Percentiles rank a stretch among this genome's conserved stretches.
Conservation (phyloP, 2,888 invertebrate genomes). For the Carabus problematicus region DNA sequence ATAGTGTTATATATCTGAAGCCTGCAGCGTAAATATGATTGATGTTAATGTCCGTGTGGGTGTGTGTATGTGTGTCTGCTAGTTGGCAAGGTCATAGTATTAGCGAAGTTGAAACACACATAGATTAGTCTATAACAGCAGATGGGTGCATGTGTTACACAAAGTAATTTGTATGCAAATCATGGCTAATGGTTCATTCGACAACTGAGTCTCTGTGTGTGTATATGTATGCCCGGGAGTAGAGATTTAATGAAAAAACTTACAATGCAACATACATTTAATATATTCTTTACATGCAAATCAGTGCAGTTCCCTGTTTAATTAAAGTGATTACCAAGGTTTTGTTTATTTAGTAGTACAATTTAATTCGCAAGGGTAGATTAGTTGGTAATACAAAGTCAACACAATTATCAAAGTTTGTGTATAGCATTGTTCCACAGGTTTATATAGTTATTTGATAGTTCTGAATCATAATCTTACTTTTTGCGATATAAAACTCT, state of each 20-base stretch:
- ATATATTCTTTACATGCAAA: constrained; percentile 21
- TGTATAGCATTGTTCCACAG: too few species aligned
- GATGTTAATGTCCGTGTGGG: neutral
- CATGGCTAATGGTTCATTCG: constrained; percentile 27
- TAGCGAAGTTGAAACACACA: constrained; percentile 20
- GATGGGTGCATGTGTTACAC: neutral
- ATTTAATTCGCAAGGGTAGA: too few species aligned
- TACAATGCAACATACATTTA: constrained; percentile 21
- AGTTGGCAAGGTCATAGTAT: constrained; percentile 1
- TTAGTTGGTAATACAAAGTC: too few species aligned
- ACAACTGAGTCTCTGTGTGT: neutral
- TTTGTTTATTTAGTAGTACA: too few species aligned
- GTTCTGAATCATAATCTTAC: too few species aligned
- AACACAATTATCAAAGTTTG: too few species aligned
- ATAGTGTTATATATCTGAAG: neutral
- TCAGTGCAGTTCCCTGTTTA: constrained; percentile 13
- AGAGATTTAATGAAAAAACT: constrained; percentile 22
- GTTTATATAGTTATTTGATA: too few species aligned
- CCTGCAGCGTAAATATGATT: neutral
- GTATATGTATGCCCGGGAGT: too few species aligned
- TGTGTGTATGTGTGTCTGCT: neutral
- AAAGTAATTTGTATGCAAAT: constrained; percentile 37
- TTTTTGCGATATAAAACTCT: too few species aligned
- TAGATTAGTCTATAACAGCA: constrained; percentile 15
- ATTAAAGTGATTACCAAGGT: too few species aligned